Base-by-base conservation (phyloP, 2,797 vertebrate genomes). In the Hemibagrus guttatus region DNA sequence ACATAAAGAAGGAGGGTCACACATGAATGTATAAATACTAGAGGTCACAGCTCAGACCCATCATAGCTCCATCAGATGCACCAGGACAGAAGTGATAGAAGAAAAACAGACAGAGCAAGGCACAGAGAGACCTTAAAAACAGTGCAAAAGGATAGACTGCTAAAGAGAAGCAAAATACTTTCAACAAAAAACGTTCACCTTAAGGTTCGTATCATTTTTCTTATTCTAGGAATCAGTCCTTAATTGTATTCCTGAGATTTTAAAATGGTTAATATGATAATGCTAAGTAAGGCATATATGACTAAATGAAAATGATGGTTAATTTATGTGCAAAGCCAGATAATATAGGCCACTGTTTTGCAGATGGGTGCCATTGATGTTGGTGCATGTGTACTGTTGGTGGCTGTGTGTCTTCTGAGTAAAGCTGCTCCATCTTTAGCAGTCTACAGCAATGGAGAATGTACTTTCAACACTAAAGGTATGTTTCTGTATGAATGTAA, bases 381-480 rank as follows among this genome's bases (percentile, higher is more conserved):
- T 83, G 28, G 6, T n/a, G 54, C 59, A 52, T 71, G 75, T 68
- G 69, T 64, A 64, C n/a, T 89, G 17, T 61, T 94, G n/a, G 31
- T 93, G 82, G 89, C 85, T 82, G 85, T 92, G n/a, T 90, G 93
- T 87, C 78, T 95, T 63, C 91, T 95, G 81, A 92, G 90, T 80
- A 74, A 84, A 87, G 84, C 84, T 69, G 72, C 91, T 9, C 92
- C 93, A 11, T 92, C 92, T 81, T 82, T 92, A 17, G 92, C 92
- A 28, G 91, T 91, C 54, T 90, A 93, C 80, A 94, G 92, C 89
- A 91, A 91, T 6, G 95, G 95, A 11, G 95, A 96, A 90, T 96
- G 95, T 87, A 95, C 94, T 90, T 96, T 96, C 87, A 95, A 96
- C 85, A 95, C 95, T 28, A 96, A 95, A 96, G 95, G 95, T 96